A percentile compares a stretch with the other conserved stretches of the same genome.
phyloP scores from a whole-genome alignment of 1,140 invertebrate genomes.

The Stegodyphus dumicola region DNA sequence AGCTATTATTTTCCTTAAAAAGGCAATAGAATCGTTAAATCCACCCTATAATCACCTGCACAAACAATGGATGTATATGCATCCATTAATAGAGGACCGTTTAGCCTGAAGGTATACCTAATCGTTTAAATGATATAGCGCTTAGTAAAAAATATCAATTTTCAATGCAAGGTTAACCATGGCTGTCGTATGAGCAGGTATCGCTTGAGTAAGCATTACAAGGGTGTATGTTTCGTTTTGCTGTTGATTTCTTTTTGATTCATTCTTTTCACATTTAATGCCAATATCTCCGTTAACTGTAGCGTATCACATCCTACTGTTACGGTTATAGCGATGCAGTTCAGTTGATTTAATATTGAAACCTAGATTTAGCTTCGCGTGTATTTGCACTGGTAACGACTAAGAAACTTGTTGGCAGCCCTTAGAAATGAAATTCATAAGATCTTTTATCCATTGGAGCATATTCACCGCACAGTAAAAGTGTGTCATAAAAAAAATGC shows the following conservation, averaged over 20 bases:
- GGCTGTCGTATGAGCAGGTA: neutral
- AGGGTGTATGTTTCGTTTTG: conserved; percentile 22
- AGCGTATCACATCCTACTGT: conserved; percentile 11
- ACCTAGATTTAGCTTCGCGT: neutral
- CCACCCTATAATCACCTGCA: neutral
- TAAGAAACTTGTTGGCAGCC: too few species aligned
- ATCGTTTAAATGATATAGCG: too few species aligned
- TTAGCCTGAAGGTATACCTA: too few species aligned
- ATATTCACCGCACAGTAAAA: too few species aligned
- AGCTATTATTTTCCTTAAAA: too few species aligned
- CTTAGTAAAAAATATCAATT: conserved; percentile 9
- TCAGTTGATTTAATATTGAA: conserved; percentile 3
- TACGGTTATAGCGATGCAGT: conserved; percentile 8
- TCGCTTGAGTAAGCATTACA: conserved; percentile 36
- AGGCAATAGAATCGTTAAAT: neutral
- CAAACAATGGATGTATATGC: neutral
- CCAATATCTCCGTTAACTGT: conserved; percentile 32
- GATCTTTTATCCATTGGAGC: too few species aligned
- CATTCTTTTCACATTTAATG: conserved; percentile 14
- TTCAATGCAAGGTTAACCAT: conserved; percentile 54
- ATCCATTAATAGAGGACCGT: too few species aligned
- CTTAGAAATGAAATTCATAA: too few species aligned
- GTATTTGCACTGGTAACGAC: too few species aligned
- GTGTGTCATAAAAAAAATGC: too few species aligned
- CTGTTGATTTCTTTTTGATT: neutral